Conservation (phyloP, 2,888 invertebrate species). For the Pteria penguin region DNA sequence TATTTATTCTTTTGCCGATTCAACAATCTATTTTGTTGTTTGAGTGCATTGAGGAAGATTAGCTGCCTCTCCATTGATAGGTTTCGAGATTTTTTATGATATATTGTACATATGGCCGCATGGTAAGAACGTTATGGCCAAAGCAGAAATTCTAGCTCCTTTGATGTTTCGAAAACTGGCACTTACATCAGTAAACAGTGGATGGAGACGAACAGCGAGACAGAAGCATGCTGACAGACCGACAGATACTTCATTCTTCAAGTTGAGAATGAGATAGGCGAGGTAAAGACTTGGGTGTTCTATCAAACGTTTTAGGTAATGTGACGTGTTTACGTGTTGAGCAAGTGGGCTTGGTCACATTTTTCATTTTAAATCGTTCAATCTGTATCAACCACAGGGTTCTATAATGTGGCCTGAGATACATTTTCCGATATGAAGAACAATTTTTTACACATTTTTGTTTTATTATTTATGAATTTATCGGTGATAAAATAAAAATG, state of each 20-base stretch:
- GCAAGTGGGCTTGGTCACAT: no score
- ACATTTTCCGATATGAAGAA: no score
- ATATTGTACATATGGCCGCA: slow-evolving; percentile 9
- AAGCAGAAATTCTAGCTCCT: slow-evolving; percentile 14
- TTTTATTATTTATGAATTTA: no score
- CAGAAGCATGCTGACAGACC: neutral
- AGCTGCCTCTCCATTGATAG: neutral
- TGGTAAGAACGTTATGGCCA: neutral
- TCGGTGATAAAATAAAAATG: no score
- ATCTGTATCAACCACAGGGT: no score
- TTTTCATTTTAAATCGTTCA: no score
- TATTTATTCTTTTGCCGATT: neutral
- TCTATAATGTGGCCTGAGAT: no score
- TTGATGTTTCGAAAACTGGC: slow-evolving; percentile 21
- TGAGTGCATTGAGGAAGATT: neutral
- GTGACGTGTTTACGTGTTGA: no score
- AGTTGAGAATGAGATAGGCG: no score
- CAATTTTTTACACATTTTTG: no score
- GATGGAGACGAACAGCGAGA: neutral
- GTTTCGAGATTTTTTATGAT: neutral
- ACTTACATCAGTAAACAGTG: slow-evolving; percentile 1
- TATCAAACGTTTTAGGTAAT: no score
- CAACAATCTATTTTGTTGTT: neutral
- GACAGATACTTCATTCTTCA: neutral
- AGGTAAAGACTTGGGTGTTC: no score